A percentile compares a stretch with the other conserved stretches of the same genome.
Conservation (phyloP, 2,113 vertebrate species). For the Morone chrysops region DNA sequence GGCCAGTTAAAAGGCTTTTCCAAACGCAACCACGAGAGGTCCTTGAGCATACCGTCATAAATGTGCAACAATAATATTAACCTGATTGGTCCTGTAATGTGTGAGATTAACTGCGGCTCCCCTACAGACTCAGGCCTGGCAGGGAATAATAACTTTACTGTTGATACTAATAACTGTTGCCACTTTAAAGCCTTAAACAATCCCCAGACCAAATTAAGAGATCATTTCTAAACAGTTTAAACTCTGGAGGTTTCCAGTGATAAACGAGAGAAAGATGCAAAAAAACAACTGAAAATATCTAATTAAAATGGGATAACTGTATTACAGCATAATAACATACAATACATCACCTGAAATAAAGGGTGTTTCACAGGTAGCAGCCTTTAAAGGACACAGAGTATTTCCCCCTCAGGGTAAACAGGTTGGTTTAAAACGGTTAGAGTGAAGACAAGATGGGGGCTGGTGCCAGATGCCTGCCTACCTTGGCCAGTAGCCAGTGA, state of each 20-base stretch:
- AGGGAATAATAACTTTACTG: background rate
- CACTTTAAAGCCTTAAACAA: constrained; percentile 26
- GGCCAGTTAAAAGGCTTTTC: too few species aligned
- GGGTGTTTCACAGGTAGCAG: constrained; percentile 12
- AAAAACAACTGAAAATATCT: background rate
- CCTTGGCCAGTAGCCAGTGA: constrained; percentile 64
- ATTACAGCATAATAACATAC: constrained; percentile 4
- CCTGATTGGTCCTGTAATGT: too few species aligned
- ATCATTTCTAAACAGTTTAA: constrained; percentile 39
- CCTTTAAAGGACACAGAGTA: background rate
- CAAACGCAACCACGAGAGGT: too few species aligned
- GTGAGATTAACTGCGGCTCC: too few species aligned
- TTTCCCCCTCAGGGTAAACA: constrained; percentile 37
- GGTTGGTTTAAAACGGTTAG: constrained; percentile 58
- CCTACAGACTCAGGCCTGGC: too few species aligned
- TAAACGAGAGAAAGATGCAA: constrained; percentile 20
- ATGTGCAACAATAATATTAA: too few species aligned
- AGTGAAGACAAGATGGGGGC: constrained; percentile 56
- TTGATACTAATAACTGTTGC: constrained; percentile 40
- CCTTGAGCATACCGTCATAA: too few species aligned
- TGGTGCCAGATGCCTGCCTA: constrained; percentile 66
- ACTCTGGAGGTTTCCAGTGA: constrained; percentile 28
- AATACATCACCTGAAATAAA: background rate
- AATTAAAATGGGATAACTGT: constrained; percentile 8
- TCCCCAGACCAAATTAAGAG: constrained; percentile 28